These are phyloP conservation scores for Ceratotherium simum DNA, from an alignment of 2,113 vertebrate genomes.

Conservation along the genomic window DNA sequence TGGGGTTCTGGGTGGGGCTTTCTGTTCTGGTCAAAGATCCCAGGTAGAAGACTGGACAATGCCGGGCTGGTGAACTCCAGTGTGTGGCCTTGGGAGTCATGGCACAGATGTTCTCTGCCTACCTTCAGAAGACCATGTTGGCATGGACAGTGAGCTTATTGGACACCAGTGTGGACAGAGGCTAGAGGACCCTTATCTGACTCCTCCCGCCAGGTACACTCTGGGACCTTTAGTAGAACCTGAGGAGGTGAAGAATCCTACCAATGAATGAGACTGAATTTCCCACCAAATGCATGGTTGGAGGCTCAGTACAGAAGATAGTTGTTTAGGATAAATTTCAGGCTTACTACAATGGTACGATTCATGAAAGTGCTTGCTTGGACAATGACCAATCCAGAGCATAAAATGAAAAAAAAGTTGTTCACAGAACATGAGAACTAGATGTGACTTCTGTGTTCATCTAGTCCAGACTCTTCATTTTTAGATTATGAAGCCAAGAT, in stretches of 20 bases:
- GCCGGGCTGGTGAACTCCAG: not conserved
- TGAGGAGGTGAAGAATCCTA: not conserved
- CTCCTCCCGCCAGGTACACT: not conserved
- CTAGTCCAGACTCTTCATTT: not conserved
- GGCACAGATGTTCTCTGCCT: not conserved
- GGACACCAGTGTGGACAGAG: not conserved
- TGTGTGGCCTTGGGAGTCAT: not conserved
- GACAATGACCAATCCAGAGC: not conserved
- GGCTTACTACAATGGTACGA: not conserved
- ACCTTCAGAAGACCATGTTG: not conserved
- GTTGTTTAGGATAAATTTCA: not conserved
- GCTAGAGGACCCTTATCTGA: not conserved
- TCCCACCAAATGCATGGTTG: not conserved
- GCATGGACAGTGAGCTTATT: not conserved
- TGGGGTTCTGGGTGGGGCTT: accelerated
- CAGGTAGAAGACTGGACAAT: not conserved
- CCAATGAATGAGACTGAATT: not conserved
- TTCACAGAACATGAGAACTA: not conserved
- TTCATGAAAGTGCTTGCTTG: not conserved
- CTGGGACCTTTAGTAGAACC: not conserved
- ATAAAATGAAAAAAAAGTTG: not conserved
- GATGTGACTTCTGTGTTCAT: not conserved
- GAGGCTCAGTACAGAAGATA: not conserved
- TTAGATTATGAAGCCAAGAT: not conserved
- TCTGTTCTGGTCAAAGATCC: not conserved